Evolutionary conservation across 2,888 invertebrate species (phyloP).

Genomic region (Incurvaria masculella): DNA sequence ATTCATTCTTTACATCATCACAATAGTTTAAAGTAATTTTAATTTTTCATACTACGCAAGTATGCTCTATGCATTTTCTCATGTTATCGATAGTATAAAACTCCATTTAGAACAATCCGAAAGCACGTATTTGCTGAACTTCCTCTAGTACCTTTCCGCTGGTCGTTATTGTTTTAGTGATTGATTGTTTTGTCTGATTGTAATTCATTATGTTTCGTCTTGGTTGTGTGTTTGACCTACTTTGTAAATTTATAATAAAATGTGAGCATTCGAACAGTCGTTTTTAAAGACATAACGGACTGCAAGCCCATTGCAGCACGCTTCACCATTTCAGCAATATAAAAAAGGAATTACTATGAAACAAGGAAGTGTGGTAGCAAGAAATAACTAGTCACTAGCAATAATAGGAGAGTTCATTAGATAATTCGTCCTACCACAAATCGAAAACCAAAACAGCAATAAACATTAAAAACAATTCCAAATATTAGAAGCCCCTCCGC

Average conservation of each 20-base stretch:
- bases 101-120: background rate
- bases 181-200: background rate
- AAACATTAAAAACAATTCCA: too few relatives aligned
- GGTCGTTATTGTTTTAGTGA: background rate
- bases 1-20: background rate
- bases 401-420: background rate
- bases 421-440: background rate
- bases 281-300: too few relatives aligned
- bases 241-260: slow-evolving; percentile 46
- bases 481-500: too few relatives aligned
- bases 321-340: too few relatives aligned
- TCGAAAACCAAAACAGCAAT: background rate
- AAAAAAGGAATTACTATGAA: too few relatives aligned
- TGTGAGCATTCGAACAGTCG: too few relatives aligned
- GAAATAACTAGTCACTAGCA: background rate
- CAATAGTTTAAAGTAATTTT: background rate
- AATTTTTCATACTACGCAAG: background rate
- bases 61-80: background rate
- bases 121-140: background rate
- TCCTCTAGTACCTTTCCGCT: background rate
- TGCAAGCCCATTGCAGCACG: too few relatives aligned
- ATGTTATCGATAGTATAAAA: background rate
- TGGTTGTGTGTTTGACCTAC: background rate
- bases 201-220: background rate
- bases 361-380: too few relatives aligned